These are phyloP conservation scores for Lonchura striata DNA, from an alignment of 2,113 vertebrate genomes.

Conservation along the genomic window DNA sequence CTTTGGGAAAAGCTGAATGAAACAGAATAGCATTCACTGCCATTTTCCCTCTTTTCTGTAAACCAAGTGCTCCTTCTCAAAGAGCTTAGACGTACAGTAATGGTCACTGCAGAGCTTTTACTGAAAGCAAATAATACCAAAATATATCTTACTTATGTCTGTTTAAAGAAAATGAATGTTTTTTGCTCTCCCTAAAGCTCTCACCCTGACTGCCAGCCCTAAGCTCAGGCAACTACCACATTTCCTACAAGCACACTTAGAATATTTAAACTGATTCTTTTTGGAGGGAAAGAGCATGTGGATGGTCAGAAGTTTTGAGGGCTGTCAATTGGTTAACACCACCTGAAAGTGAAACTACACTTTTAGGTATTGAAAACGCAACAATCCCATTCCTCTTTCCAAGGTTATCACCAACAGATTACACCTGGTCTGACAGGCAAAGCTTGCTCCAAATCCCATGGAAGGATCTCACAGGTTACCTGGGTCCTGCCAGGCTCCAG, in stretches of 20 bases:
- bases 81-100: accelerated
- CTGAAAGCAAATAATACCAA: not conserved
- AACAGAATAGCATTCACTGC: not conserved
- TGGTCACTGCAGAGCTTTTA: not conserved
- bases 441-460: not conserved
- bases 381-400: not conserved
- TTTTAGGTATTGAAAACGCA: not conserved
- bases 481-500: not conserved
- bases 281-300: not conserved
- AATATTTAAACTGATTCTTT: not conserved
- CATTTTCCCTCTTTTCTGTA: not conserved
- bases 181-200: not conserved
- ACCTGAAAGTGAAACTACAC: not conserved
- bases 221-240: not conserved
- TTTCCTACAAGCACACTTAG: not conserved
- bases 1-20: not conserved
- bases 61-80: not conserved
- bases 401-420: accelerated
- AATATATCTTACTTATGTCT: not conserved
- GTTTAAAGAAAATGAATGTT: not conserved
- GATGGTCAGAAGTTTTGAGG: not conserved
- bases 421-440: not conserved
- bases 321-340: not conserved
- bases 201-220: not conserved
- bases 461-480: not conserved